Conservation (phyloP, 1,140 invertebrate species). For the Pemphigus obesinymphae region DNA sequence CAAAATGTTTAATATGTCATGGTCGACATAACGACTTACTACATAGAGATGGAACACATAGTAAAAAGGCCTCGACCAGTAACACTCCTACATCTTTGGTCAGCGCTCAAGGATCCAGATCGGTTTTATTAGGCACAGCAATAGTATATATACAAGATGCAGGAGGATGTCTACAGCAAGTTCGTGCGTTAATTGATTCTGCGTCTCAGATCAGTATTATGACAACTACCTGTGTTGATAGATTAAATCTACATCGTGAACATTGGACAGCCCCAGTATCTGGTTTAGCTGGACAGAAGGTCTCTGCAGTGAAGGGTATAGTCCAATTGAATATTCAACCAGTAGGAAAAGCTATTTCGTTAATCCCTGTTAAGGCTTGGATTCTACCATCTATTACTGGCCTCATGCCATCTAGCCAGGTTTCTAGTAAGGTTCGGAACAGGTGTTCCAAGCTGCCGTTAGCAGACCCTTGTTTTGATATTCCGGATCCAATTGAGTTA, state of each 20-base stretch:
- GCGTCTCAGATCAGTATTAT: neutral
- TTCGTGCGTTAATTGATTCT: neutral
- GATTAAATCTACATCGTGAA: neutral
- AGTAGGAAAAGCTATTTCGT: no score
- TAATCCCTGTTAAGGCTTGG: no score
- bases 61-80: neutral
- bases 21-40: no score
- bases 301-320: neutral
- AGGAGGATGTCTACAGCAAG: neutral
- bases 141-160: neutral
- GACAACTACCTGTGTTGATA: neutral
- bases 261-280: neutral
- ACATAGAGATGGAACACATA: no score
- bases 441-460: neutral
- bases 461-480: conserved; percentile 17
- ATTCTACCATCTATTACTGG: no score
- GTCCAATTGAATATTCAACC: neutral
- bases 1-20: no score
- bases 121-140: neutral
- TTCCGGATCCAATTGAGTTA: neutral
- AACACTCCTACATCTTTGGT: neutral
- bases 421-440: no score
- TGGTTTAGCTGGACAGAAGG: neutral
- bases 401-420: no score
- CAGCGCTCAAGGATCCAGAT: no score